Base-by-base conservation (phyloP, 2,113 vertebrate species). In the Falco punctatus region DNA sequence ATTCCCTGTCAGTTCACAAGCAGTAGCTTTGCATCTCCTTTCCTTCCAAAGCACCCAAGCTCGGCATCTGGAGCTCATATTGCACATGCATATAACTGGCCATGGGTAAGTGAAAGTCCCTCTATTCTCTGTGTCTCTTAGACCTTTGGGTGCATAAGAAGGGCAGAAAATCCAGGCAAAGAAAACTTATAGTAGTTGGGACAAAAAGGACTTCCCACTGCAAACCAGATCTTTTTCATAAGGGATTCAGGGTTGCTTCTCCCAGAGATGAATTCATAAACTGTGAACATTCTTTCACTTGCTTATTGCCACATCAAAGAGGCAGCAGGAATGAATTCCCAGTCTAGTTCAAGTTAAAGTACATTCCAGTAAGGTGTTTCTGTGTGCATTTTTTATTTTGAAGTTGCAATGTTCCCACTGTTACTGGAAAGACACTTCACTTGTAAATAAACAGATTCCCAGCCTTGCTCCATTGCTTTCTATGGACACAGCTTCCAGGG, bases 391-490 rank as follows among this genome's bases (percentile, higher is more conserved):
- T 81, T 84, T 90, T 82, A 54, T 81, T 93, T 86, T 95, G 75
- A 95, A 95, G 90, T 97, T 92, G 71, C 35, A 65, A 67, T 92
- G 74, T 82, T 88, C 79, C 88, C 88, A 72, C 85, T 81, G 65
- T 97, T 97, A 88, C 88, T 96, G 96, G 81, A 97, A 97, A 97
- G 55, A 81, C 73, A 75, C 46, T 96, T 95, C 3, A 49, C n/a
- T 91, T 78, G 81, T 82, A 84, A 91, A 91, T 44, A 88, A 92
- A 78, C 30, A 86, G n/a, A 92, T 88, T 95, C 86, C 65, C 77
- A 86, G 67, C 52, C 91, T 95, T 32, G 5, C 17, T 92, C 40
- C 40, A 40, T 83, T 96, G 33, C 88, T 95, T 81, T 86, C 65
- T 95, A 88, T 71, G 75, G 94, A 86, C 81, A 94, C 55, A 93